These are phyloP conservation scores for Achroia grisella DNA, from an alignment of 1,140 invertebrate species.

Conservation along the genomic window DNA sequence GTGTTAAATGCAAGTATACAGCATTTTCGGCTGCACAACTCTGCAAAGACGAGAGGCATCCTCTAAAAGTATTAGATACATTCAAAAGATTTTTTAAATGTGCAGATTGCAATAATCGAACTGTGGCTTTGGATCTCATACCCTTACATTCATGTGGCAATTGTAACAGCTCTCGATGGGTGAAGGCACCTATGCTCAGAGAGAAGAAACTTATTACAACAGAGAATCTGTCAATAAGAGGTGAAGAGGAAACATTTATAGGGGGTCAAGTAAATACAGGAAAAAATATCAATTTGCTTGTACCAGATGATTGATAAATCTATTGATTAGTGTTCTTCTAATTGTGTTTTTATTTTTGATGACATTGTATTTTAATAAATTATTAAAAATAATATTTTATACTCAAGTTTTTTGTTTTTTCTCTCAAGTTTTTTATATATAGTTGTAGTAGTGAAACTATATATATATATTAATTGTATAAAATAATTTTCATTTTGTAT, in stretches of 20 bases:
- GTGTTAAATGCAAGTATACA: constrained; percentile 92
- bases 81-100: constrained; percentile 95
- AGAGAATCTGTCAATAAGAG: constrained; percentile 79
- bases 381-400: constrained; percentile 3
- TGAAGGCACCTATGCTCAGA: constrained; percentile 86
- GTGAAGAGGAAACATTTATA: constrained; percentile 81
- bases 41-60: constrained; percentile 89
- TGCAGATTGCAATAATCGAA: constrained; percentile 88
- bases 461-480: too few relatives aligned
- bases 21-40: constrained; percentile 87
- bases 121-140: constrained; percentile 83
- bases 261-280: constrained; percentile 73
- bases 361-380: constrained; percentile 7
- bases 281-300: constrained; percentile 81
- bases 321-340: neutral
- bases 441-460: too few relatives aligned
- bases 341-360: constrained; percentile 5
- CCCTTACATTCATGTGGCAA: constrained; percentile 85
- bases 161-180: constrained; percentile 84
- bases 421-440: too few relatives aligned
- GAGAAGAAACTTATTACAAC: constrained; percentile 76
- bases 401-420: too few relatives aligned
- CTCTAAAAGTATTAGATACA: constrained; percentile 83
- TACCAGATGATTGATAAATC: constrained; percentile 66
- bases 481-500: too few relatives aligned